Base-by-base conservation (phyloP, 2,113 vertebrate genomes). In the Candoia aspera region DNA sequence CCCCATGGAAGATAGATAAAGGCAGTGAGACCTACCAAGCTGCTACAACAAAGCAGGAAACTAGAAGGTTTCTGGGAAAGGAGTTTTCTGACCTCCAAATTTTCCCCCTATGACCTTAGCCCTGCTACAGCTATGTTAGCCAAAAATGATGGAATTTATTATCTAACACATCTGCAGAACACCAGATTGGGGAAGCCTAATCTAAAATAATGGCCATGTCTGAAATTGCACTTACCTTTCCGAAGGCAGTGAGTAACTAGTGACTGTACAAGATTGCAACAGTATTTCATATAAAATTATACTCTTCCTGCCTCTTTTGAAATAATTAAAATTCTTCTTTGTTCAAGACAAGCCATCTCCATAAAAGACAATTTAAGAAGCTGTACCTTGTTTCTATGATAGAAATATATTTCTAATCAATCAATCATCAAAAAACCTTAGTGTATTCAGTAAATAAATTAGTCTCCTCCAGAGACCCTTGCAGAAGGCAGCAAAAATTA, bases 401-500 rank as follows among this genome's bases (percentile, higher is more conserved):
- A 33, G 46, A 53, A 33, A n/a, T 89, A 53, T 62, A 89, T 89
- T 89, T 15, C 42, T 21, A 58, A 85, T 86, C 90, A 49, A 26
- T 59, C 37, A 21, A 8, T 91, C 90, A 23, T 46, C 46, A 79
- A 79, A 85, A 85, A 33, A 11, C 1, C 33, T 46, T 26, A 9
- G 58, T 21, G 15, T 84, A 64, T 2, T 26, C 29, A 88, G 37
- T 92, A 93, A 93, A 89, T 87, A 87, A 87, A n/a, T 49, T 89
- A 94, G 90, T 10, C 87, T 17, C 55, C 94, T 42, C 62, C 23
- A 5, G n/a, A 54, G 33, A 29, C 42, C 59, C 89, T 73, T 93
- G 94, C 55, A 86, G 90, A 21, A 91, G 55, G 83, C 62, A 88
- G 84, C 89, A 92, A 93, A 46, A 89, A 93, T 94, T 12, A 24